Base-by-base conservation (phyloP, 2,797 vertebrate species). In the Anabacerthia variegaticeps region DNA sequence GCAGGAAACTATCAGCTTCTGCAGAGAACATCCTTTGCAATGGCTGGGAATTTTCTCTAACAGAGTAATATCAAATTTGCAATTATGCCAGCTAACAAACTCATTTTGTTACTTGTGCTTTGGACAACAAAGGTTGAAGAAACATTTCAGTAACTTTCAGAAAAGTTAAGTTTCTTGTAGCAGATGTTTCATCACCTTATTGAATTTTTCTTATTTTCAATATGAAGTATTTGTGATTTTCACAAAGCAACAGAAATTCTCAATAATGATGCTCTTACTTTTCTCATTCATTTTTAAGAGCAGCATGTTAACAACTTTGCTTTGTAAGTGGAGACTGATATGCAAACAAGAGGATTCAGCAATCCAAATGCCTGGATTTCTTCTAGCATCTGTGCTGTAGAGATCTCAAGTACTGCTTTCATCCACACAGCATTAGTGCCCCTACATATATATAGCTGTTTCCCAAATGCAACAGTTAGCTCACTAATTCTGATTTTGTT, bases 71-170 rank as follows among this genome's bases (percentile, higher is more conserved):
- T 58, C 52, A 78, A 92, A 89, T 49, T 66, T 30, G 32, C 36
- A 95, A 91, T 94, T 93, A 74, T 54, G 36, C 36, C 61, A 84
- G 76, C 55, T 83, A 92, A 92, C 62, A 68, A 83, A 51, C 67
- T 88, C 24, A 71, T 91, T 94, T 92, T 4, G 3, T 81, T 91
- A 92, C 85, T 94, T 62, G 55, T 55, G 18, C 76, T 96, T 77
- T 14, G 63, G 76, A 96, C 69, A 94, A 93, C 62, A 90, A 93
- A 94, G 49, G 55, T 62, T 67, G 55, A 94, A 88, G 59, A 73
- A 92, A 59, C 51, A 90, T 89, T 95, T 88, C 77, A 71, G 32
- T 82, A 82, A 78, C 67, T 92, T 92, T 10, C 39, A 67, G 63
- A 85, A 86, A 93, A 93, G 75, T 26, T 26, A 6, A 72, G 48